Evolutionary conservation across 53 echinoderm and acorn worm species (phyloP), one percentile per base, ranked within the genome.

Genomic region (Stichopus horrens): DNA sequence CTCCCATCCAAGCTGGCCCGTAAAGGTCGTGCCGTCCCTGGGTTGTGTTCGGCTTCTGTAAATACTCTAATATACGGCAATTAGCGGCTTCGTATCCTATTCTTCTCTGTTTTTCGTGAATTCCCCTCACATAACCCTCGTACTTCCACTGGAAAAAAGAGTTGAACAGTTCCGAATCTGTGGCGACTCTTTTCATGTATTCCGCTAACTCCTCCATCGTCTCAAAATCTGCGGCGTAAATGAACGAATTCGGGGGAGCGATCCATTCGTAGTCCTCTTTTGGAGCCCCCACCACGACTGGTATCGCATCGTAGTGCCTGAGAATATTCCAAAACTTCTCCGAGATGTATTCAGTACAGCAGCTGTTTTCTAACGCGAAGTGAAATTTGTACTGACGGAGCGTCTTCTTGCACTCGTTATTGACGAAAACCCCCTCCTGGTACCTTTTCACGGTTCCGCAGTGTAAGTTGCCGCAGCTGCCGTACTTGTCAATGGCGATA

Each of bases 321-420:
- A 85, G 66, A 52, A 85, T 67, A 37, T 85, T 23, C 85, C 85
- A 85, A 53, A 85, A 85, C 9, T 85, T 65, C 60, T 85, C 85
- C 23, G 85, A 85, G 20, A 85, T 85, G n/a, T 85, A 85, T 51
- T 85, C 85, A 37, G 85, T 52, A 18, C 85, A 85, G 51, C 85
- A 85, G 51, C 85, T 85, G 52, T 85, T 85, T 67, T 85, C 85
- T 23, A 85, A n/a, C 18, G 85, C 85, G 52, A 85, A 85, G 14
- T 58, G 57, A 51, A 85, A 85, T 52, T 85, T 85, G 58, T 85
- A 85, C 59, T 66, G 57, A 22, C 67, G 7, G 7, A 85, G 52
- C 23, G 66, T 63, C 21, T 67, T 66, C 52, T 85, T 67, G 14
- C 85, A 85, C 65, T 18, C 8, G 4, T 51, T 10, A 63, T 67